A percentile compares a stretch with the other conserved stretches of the same genome.
phyloP scores from a whole-genome alignment of 2,888 invertebrate genomes.

The Macrosiphum euphorbiae region DNA sequence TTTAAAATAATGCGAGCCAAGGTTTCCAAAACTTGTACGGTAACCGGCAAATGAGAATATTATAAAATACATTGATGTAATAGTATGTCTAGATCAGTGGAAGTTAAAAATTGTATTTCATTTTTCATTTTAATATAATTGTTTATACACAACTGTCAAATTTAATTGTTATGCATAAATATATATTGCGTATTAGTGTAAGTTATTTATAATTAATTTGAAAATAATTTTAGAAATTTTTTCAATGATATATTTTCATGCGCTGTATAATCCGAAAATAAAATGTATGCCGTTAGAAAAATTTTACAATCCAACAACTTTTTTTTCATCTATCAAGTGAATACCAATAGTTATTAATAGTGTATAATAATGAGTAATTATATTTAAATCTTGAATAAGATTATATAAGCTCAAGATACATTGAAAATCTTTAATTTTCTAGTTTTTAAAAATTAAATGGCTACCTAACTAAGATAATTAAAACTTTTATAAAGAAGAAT shows the following conservation, averaged over 20 bases:
- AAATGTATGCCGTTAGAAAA: background rate
- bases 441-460: background rate
- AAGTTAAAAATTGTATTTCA: background rate
- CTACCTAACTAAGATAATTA: background rate
- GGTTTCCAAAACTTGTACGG: no score
- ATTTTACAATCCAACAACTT: background rate
- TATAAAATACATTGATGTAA: no score
- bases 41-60: no score
- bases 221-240: background rate
- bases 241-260: background rate
- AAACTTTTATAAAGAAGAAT: background rate
- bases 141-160: background rate
- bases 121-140: background rate
- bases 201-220: background rate
- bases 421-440: background rate
- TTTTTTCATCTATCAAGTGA: background rate
- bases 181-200: background rate
- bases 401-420: background rate
- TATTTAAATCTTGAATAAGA: background rate
- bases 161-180: background rate
- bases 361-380: background rate
- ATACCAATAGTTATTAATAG: background rate
- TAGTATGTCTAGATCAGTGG: no score
- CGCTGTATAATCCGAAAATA: background rate
- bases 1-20: no score